Conservation (phyloP, 2,888 invertebrate genomes). For the Hecatera dysodea region DNA sequence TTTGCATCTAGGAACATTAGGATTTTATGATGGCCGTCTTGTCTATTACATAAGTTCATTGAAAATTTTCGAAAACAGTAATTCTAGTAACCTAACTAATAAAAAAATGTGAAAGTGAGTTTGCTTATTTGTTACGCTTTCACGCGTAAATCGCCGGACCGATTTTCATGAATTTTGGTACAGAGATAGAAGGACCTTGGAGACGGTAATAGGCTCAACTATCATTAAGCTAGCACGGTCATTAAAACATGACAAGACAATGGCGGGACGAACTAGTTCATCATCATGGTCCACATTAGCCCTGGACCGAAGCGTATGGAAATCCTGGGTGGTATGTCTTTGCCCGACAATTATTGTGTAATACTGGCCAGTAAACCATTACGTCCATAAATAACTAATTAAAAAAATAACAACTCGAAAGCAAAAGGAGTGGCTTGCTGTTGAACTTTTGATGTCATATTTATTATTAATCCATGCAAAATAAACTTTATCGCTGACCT, state of each 20-base stretch:
- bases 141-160: too few relatives aligned
- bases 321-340: not conserved
- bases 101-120: too few relatives aligned
- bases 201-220: too few relatives aligned
- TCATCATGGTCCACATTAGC: too few relatives aligned
- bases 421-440: constrained; percentile 54
- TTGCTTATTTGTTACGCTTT: too few relatives aligned
- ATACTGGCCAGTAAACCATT: constrained; percentile 2
- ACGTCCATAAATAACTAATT: constrained; percentile 8
- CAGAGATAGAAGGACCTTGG: too few relatives aligned
- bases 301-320: not conserved
- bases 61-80: not conserved
- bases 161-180: too few relatives aligned
- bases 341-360: not conserved
- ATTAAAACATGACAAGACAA: too few relatives aligned
- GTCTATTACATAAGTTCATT: not conserved
- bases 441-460: constrained; percentile 61
- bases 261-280: too few relatives aligned
- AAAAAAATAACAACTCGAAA: constrained; percentile 47
- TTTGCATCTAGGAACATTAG: not conserved
- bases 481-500: constrained; percentile 17
- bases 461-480: constrained; percentile 24
- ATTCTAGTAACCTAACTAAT: too few relatives aligned
- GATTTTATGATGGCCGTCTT: not conserved
- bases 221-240: too few relatives aligned